phyloP scores from a whole-genome alignment of 2,113 vertebrate genomes.

The Ascaphus truei region DNA sequence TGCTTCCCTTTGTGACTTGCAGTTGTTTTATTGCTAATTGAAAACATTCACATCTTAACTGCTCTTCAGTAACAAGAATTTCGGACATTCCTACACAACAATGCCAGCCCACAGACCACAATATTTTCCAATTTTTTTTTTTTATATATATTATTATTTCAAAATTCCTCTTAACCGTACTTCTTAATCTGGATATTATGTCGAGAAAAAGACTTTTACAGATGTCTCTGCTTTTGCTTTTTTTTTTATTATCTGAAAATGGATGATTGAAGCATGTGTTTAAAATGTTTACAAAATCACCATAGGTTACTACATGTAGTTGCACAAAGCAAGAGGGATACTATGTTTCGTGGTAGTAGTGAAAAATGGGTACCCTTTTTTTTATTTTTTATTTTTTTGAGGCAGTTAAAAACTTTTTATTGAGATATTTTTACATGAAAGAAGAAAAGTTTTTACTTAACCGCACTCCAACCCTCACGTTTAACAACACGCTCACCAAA shows the following conservation, averaged over 20 bases:
- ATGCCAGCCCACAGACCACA: constrained; percentile 34
- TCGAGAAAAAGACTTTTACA: constrained; percentile 22
- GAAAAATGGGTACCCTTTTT: not conserved
- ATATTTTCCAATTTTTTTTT: constrained; percentile 28
- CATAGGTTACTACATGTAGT: constrained; percentile 22
- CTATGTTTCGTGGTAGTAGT: not conserved
- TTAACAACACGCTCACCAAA: not conserved
- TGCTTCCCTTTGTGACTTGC: too few species aligned
- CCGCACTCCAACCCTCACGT: not conserved
- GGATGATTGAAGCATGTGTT: constrained; percentile 16
- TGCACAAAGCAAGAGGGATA: not conserved
- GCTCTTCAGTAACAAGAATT: not conserved
- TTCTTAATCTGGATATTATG: constrained; percentile 21
- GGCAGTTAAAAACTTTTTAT: not conserved
- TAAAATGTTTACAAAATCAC: constrained; percentile 27
- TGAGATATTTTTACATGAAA: not conserved
- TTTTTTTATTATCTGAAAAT: constrained; percentile 30
- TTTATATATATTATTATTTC: constrained; percentile 33
- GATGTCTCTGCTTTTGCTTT: constrained; percentile 13
- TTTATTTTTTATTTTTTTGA: not conserved
- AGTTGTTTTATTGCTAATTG: constrained; percentile 23
- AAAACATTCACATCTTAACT: constrained; percentile 14
- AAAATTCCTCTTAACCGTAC: constrained; percentile 29
- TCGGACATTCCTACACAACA: not conserved
- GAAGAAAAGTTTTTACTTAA: not conserved